Conservation (phyloP, 2,888 invertebrate genomes). For the Pachliopta kotzebuea region DNA sequence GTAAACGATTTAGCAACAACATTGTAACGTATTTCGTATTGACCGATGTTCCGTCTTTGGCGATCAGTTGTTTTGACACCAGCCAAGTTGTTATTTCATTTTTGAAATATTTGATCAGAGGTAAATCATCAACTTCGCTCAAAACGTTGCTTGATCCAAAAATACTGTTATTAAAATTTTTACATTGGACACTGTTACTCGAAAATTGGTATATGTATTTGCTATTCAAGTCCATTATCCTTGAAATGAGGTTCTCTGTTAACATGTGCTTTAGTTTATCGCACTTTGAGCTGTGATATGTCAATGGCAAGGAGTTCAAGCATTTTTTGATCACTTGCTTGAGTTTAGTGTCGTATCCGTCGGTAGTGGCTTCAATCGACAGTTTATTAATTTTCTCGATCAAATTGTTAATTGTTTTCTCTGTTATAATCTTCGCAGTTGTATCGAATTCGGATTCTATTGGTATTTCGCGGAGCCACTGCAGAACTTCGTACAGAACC, state of each 20-base stretch:
- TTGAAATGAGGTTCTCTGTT: slow-evolving; percentile 19
- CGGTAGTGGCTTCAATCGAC: slow-evolving; percentile 29
- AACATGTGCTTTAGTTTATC: slow-evolving; percentile 19
- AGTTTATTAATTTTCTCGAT: slow-evolving; percentile 43
- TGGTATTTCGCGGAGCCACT: slow-evolving; percentile 21
- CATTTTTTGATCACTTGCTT: slow-evolving; percentile 14
- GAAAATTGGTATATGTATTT: slow-evolving; percentile 15
- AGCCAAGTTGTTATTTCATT: slow-evolving; percentile 22
- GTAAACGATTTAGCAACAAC: slow-evolving; percentile 14
- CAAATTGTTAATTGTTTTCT: slow-evolving; percentile 42
- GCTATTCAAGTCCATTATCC: slow-evolving; percentile 21
- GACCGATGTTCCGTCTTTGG: slow-evolving; percentile 3
- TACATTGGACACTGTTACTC: slow-evolving; percentile 5
- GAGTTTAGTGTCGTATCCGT: slow-evolving; percentile 20
- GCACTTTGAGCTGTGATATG: slow-evolving; percentile 24
- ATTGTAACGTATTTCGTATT: slow-evolving; percentile 11
- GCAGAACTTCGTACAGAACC: slow-evolving; percentile 34
- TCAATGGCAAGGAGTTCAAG: slow-evolving; percentile 16
- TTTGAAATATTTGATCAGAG: slow-evolving; percentile 9
- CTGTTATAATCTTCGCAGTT: slow-evolving; percentile 38
- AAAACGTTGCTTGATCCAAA: not conserved
- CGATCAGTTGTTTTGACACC: slow-evolving; percentile 11
- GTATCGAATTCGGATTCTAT: slow-evolving; percentile 30
- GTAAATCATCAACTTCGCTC: slow-evolving; percentile 4
- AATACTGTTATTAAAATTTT: not conserved